Evolutionary conservation across 2,113 vertebrate genomes (phyloP), one percentile per base, ranked within the genome.

Genomic region (Orthochromis indermauri): DNA sequence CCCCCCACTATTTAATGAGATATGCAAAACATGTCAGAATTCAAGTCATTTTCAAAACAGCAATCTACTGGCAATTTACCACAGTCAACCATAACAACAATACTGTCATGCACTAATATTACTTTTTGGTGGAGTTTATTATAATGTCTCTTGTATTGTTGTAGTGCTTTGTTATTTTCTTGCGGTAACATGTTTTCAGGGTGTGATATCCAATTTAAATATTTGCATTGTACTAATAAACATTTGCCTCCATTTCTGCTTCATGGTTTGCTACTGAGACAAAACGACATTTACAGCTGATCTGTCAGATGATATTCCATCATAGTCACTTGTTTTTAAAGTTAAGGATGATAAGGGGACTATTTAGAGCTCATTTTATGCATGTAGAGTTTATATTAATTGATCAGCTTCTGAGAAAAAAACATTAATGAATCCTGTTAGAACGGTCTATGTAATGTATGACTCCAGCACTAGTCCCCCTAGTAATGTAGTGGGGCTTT

Each of bases 1-100:
- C 4, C 14, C 83, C 59, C 37, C 8, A 84, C 63, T 81, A 37
- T 90, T 85, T 86, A 89, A 83, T n/a, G 35, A 88, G 54, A 66
- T 89, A 93, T 91, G 88, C 81, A 84, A 84, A 91, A 57, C 86
- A 76, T 17, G 33, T 81, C 55, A 54, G 42, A 37, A 85, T 84
- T 90, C 31, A 35, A 63, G 59, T 35, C 31, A 63, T 92, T 94
- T 94, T 90, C 88, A 86, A 81, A 86, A 78, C 68, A 66, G 86
- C 89, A 86, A 90, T 93, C 83, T 81, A 80, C 53, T 28, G 21
- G 80, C 80, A 93, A 91, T 91, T 92, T 90, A 85, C 90, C 86
- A 92, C 85, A 91, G 92, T 78, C 81, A 87, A 53, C 80, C 82
- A 68, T 93, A 89, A 91, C 90, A 76, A 86, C 87, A 92, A 28